Percentiles rank a stretch among this genome's conserved stretches.
Conservation (phyloP, 2,113 vertebrate species). For the Dicerorhinus sumatrensis region DNA sequence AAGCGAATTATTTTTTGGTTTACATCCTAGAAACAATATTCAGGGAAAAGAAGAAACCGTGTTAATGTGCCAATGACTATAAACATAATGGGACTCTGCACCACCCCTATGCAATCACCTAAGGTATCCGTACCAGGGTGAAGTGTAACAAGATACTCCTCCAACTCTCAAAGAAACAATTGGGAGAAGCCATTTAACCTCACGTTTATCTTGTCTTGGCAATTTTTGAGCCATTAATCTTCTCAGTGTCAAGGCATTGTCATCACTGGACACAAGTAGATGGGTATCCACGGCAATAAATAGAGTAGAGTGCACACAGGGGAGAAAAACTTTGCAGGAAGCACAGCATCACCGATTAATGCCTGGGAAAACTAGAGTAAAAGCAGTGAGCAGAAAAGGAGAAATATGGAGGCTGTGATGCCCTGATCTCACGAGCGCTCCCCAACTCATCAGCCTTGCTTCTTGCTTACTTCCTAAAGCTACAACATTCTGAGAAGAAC, state of each 20-base stretch:
- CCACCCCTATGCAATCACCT: neutral
- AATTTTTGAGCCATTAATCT: slow-evolving; percentile 85
- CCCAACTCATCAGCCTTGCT: neutral
- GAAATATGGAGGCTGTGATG: rapidly evolving
- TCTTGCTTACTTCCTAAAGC: neutral
- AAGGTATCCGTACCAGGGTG: neutral
- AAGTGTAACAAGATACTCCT: slow-evolving; percentile 47
- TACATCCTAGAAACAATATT: slow-evolving; percentile 74
- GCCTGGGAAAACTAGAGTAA: neutral
- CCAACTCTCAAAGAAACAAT: slow-evolving; percentile 60
- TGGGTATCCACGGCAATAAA: slow-evolving; percentile 66
- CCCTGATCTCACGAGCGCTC: neutral
- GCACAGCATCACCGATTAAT: neutral
- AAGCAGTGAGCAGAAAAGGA: neutral
- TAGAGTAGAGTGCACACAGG: neutral
- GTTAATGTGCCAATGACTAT: slow-evolving; percentile 51
- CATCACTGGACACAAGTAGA: slow-evolving; percentile 74
- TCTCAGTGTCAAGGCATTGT: slow-evolving; percentile 80
- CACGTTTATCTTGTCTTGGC: slow-evolving; percentile 83
- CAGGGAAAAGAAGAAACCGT: slow-evolving; percentile 65
- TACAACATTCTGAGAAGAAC: neutral
- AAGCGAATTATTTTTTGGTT: slow-evolving; percentile 76
- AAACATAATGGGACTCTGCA: neutral
- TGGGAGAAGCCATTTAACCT: slow-evolving; percentile 78
- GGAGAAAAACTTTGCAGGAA: slow-evolving; percentile 52